Percentiles rank a stretch among this genome's conserved stretches.
These are phyloP conservation scores for Xenotilapia flavipinnis DNA, from an alignment of 2,113 vertebrate species.

Conservation along the genomic window DNA sequence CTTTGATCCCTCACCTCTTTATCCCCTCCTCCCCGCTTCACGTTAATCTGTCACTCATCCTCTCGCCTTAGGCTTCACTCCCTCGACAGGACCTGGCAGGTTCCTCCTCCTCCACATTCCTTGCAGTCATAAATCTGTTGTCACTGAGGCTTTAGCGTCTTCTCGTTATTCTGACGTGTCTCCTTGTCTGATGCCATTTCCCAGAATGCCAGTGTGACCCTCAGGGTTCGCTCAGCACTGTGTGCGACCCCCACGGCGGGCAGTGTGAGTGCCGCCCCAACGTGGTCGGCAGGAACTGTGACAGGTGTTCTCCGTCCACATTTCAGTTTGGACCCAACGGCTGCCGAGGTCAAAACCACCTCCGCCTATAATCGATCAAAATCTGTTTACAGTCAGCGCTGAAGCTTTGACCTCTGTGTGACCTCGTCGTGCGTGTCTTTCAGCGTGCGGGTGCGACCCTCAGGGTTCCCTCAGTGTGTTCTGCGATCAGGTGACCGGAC, in stretches of 20 bases:
- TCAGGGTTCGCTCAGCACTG: conserved; percentile 89
- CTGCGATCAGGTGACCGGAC: conserved; percentile 81
- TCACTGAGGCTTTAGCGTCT: neutral
- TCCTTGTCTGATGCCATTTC: neutral
- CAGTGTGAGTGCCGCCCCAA: conserved; percentile 91
- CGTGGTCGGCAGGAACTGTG: conserved; percentile 84
- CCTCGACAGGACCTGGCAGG: neutral
- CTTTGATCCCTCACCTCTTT: neutral
- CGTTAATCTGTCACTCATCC: neutral
- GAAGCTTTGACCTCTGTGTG: neutral
- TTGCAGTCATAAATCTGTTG: neutral
- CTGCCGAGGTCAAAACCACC: conserved; percentile 74
- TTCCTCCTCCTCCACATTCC: neutral
- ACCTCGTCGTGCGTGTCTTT: neutral
- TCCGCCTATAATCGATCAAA: neutral
- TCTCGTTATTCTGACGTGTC: neutral
- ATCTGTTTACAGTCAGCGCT: neutral
- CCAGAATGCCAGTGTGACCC: conserved; percentile 91
- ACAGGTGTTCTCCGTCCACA: conserved; percentile 84
- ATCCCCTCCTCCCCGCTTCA: neutral
- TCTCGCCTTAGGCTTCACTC: neutral
- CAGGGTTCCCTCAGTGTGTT: conserved; percentile 81
- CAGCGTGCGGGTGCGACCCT: conserved; percentile 84
- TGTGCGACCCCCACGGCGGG: conserved; percentile 88
- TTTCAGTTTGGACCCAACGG: conserved; percentile 90